Base-by-base conservation (phyloP, 2,797 vertebrate genomes). In the Poeciliopsis gracilis region DNA sequence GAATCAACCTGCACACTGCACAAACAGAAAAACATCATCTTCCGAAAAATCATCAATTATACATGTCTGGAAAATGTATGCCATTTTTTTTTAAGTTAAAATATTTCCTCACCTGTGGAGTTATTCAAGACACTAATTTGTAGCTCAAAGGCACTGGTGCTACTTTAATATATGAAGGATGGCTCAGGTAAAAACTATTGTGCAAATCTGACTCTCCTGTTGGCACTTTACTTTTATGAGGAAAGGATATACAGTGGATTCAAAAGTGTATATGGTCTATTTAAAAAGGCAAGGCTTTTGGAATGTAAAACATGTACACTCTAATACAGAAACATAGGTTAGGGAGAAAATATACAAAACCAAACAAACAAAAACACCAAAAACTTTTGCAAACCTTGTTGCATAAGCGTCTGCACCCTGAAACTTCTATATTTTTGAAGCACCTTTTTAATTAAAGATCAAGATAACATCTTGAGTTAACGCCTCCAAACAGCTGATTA, bases 61-160 rank as follows among this genome's bases (percentile, higher is more conserved):
- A 23, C 20, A 67, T 12, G 41, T 41, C 5, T 67, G 9, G 25
- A 23, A 41, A 25, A 7, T 63, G 41, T 23, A n/a, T 8, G 57
- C 41, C 30, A 30, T 53, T 53, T 51, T 59, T 70, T 36, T 16
- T 16, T 9, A 46, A 43, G 5, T 61, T 75, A 28, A 13, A 66
- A 33, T 69, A 57, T 77, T 78, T 75, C 61, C 67, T 88, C 16
- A 77, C 59, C 71, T 1, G 4, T 81, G 46, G 15, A 81, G 88
- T 80, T 91, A 90, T 84, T 72, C 84, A 86, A 67, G 45, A 87
- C 82, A 72, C 71, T 81, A 25, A 69, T 84, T 86, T 84, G 76
- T 46, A 84, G 88, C 82, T 88, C 73, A 88, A 95, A 94, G 92
- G 93, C 93, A 94, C 92, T 90, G 82, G 86, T 89, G 89, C 90